Evolutionary conservation across 2,888 invertebrate genomes (phyloP), one percentile per base, ranked within the genome.

Genomic region (Dione juno): DNA sequence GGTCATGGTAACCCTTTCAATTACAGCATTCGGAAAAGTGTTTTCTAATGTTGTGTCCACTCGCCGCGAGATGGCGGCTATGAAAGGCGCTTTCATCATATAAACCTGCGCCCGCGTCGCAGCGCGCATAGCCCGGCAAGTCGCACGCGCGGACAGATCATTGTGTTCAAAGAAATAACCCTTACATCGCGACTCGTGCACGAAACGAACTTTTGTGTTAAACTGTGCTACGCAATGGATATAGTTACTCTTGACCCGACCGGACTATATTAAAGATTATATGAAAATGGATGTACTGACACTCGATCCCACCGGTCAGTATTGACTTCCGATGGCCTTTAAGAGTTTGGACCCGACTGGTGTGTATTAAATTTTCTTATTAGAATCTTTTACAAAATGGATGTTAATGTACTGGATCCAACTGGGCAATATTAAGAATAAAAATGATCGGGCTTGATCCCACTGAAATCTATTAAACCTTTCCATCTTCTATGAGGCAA

Each of bases 161-260:
- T 82, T 79, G 86, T 86, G 84, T 76, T 61, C 52, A 68, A 64
- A 67, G 58, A 69, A 74, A 66, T 72, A 76, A 74, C 74, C 45
- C 66, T 78, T 73, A 77, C 74, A 76, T 75, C 81, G 81, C 84
- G 82, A 79, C 80, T 79, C 82, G 81, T 79, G 80, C 82, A 83
- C 82, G 81, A 76, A 74, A 83, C 86, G 84, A 84, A 86, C 81
- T 82, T 54, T 69, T 84, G 87, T 88, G 88, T 81, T 85, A 81
- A 73, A 79, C 83, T 88, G 91, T 90, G 90, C 82, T 84, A 63
- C 73, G 75, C 78, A 77, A 93, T 92, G 92, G 90, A 92, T 87
- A 88, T 90, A 80, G 80, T 87, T 75, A 87, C 89, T 63, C 77
- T 93, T 82, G 92, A 93, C 82, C 92, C 92, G 14, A 93, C 92